phyloP scores from a whole-genome alignment of 2,888 invertebrate species.

The Boloria selene region DNA sequence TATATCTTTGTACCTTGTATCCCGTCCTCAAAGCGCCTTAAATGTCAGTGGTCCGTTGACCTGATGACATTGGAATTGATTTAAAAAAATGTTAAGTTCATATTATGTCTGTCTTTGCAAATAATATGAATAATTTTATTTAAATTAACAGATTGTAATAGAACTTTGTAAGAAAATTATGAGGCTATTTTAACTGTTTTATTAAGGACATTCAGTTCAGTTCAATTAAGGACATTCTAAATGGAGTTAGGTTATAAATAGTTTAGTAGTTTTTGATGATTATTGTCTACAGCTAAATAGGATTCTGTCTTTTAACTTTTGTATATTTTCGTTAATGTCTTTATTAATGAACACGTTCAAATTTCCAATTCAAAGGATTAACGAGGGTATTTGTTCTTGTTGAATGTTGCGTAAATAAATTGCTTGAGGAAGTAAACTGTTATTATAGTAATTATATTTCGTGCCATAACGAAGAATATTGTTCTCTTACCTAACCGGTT shows the following conservation, averaged over 20 bases:
- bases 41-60: constrained; percentile 19
- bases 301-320: no score
- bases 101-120: not conserved
- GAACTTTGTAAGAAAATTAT: no score
- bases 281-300: no score
- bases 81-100: not conserved
- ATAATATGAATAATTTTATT: no score
- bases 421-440: constrained; percentile 15
- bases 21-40: constrained; percentile 13
- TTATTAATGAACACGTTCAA: no score
- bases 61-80: constrained; percentile 7
- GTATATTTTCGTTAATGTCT: no score
- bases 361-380: not conserved
- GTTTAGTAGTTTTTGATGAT: no score
- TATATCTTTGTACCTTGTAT: not conserved
- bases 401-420: not conserved
- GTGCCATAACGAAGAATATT: constrained; percentile 18
- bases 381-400: not conserved
- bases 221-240: no score
- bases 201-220: no score
- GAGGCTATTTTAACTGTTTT: no score
- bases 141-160: no score
- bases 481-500: constrained; percentile 20
- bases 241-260: no score
- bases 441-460: constrained; percentile 8